Percentiles rank a stretch among this genome's conserved stretches.
Conservation (phyloP, 2,888 invertebrate species). For the Stratiomys singularior region DNA sequence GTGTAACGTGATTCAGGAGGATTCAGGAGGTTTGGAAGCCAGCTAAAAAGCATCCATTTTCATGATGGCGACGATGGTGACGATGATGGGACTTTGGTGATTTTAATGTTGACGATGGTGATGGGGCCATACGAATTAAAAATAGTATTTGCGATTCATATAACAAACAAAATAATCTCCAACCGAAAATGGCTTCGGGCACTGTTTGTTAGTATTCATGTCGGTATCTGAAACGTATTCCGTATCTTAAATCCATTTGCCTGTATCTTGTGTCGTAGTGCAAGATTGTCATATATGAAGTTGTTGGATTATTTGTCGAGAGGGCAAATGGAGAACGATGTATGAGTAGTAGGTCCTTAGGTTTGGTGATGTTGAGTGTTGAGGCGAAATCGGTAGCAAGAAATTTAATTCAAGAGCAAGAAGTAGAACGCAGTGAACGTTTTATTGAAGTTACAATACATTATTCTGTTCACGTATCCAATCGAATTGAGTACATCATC, state of each 20-base stretch:
- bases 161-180: slow-evolving; percentile 36
- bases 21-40: no score
- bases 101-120: not conserved
- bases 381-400: slow-evolving; percentile 16
- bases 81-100: not conserved
- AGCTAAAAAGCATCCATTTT: not conserved
- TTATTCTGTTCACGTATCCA: slow-evolving; percentile 48
- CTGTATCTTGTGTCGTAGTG: not conserved
- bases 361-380: not conserved
- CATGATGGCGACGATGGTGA: not conserved
- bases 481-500: slow-evolving; percentile 48
- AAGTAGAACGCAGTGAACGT: slow-evolving; percentile 32
- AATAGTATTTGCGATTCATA: slow-evolving; percentile 38
- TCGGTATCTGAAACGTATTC: not conserved
- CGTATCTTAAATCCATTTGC: slow-evolving; percentile 22
- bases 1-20: no score
- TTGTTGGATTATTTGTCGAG: slow-evolving; percentile 27
- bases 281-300: slow-evolving; percentile 16
- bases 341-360: not conserved
- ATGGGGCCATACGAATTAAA: slow-evolving; percentile 30
- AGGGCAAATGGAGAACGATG: not conserved
- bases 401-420: slow-evolving; percentile 37
- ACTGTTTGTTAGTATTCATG: slow-evolving; percentile 17
- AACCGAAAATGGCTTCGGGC: slow-evolving; percentile 28
- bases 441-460: slow-evolving; percentile 32